Base-by-base conservation (phyloP, 2,797 vertebrate species). In the Labroides dimidiatus region DNA sequence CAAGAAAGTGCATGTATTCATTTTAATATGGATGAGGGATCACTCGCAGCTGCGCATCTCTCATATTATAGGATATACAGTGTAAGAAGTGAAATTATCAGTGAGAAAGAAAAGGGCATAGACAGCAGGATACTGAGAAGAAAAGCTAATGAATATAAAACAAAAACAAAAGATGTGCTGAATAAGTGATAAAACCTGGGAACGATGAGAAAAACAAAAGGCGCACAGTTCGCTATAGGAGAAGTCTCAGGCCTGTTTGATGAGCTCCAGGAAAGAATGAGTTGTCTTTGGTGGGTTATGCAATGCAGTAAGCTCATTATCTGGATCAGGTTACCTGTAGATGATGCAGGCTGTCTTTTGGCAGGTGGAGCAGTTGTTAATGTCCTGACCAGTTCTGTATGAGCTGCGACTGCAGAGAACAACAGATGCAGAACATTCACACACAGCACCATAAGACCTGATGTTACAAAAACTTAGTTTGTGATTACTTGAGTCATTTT, bases 311-410 rank as follows among this genome's bases (percentile, higher is more conserved):
- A 72, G 69, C 69, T 77, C 42, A 72, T 82, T 77, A 72, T 73
- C 49, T 47, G 30, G 42, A 70, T 75, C 33, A 67, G 58, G 68
- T 89, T 97, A 99, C 97, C 97, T 99, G 97, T 99, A 99, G 81
- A 99, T 99, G 93, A 98, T 98, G 92, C 98, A 99, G n/a, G 98
- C 98, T 0, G 96, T 99, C 93, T 96, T 99, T 94, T 98, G 97
- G 69, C 98, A 99, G 79, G 96, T 98, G 68, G 96, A 89, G 91
- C 98, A 99, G 82, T 99, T 98, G 95, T 98, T 98, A 78, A 99
- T 96, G 89, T 99, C 98, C 92, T 99, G 98, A 80, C 98, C 98
- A 8, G 98, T 99, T 92, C 96, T 96, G 79, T 98, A 99, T 75
- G 96, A 98, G 92, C 96, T 96, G 64, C 98, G 94, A 81, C 98